Conservation (phyloP, 35 echinoderm and acorn worm genomes). For the Strongylocentrotus purpuratus region DNA sequence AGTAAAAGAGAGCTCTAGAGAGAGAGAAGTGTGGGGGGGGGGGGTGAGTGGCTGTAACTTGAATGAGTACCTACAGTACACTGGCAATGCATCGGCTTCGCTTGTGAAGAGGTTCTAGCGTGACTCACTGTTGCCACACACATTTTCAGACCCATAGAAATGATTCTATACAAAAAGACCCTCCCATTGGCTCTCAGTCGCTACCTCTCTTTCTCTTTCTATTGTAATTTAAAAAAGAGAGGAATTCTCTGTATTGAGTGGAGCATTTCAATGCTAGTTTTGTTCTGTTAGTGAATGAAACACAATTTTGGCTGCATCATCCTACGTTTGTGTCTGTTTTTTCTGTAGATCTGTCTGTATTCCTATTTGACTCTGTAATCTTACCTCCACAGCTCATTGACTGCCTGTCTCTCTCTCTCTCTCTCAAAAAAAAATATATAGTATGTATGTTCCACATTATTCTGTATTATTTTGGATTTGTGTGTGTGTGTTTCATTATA, state of each 20-base stretch:
- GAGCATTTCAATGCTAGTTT: background rate
- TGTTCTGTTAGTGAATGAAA: background rate
- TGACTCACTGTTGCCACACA: background rate
- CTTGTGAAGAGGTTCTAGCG: constrained; percentile 24
- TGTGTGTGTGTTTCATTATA: too few species aligned
- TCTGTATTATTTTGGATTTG: too few species aligned
- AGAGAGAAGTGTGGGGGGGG: too few species aligned
- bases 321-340: background rate
- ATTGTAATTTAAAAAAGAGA: background rate
- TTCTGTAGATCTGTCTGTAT: too few species aligned
- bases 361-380: too few species aligned
- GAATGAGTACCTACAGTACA: background rate
- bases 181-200: background rate
- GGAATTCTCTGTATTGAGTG: background rate
- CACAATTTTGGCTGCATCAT: background rate
- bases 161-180: background rate
- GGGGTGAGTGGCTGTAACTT: background rate
- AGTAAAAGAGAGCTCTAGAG: too few species aligned
- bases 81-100: constrained; percentile 33
- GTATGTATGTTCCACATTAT: too few species aligned
- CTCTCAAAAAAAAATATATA: too few species aligned
- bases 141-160: background rate
- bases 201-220: background rate
- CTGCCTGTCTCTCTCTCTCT: too few species aligned
- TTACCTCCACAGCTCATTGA: too few species aligned